Conservation (phyloP, 2,888 invertebrate genomes). For the Galeruca laticollis region DNA sequence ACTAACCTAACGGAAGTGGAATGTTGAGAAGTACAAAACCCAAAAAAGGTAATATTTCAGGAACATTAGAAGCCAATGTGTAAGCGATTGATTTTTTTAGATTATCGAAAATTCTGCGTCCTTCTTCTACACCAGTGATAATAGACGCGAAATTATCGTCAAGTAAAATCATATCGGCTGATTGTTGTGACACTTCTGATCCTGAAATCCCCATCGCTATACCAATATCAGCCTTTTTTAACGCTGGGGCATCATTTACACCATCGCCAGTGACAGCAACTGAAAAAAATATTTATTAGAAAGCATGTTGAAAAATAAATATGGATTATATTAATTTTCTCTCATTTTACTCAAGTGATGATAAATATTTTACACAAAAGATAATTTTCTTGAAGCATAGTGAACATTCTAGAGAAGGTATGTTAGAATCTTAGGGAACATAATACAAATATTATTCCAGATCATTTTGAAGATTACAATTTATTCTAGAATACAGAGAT, state of each 20-base stretch:
- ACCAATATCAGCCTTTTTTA: conserved; percentile 86
- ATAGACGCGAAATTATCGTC: conserved; percentile 92
- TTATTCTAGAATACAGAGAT: too few relatives aligned
- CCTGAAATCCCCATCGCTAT: conserved; percentile 85
- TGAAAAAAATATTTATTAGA: conserved; percentile 56
- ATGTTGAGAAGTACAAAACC: conserved; percentile 80
- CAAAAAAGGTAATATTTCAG: conserved; percentile 85
- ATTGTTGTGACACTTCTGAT: conserved; percentile 85
- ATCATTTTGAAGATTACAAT: too few relatives aligned
- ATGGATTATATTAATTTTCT: too few relatives aligned
- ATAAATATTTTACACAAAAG: too few relatives aligned
- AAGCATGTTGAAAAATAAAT: too few relatives aligned
- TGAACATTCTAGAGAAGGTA: too few relatives aligned
- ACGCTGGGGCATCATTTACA: conserved; percentile 88
- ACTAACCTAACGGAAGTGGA: conserved; percentile 77
- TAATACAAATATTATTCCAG: too few relatives aligned
- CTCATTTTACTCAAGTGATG: too few relatives aligned
- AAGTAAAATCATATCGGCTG: conserved; percentile 89
- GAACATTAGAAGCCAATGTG: conserved; percentile 85
- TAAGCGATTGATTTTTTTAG: conserved; percentile 88
- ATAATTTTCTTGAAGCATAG: too few relatives aligned
- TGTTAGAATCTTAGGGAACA: too few relatives aligned
- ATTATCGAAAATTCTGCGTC: conserved; percentile 87
- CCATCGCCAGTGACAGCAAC: conserved; percentile 92
- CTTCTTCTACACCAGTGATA: conserved; percentile 86